phyloP scores from a whole-genome alignment of 2,113 vertebrate species.

The Oreocharis arfaki region DNA sequence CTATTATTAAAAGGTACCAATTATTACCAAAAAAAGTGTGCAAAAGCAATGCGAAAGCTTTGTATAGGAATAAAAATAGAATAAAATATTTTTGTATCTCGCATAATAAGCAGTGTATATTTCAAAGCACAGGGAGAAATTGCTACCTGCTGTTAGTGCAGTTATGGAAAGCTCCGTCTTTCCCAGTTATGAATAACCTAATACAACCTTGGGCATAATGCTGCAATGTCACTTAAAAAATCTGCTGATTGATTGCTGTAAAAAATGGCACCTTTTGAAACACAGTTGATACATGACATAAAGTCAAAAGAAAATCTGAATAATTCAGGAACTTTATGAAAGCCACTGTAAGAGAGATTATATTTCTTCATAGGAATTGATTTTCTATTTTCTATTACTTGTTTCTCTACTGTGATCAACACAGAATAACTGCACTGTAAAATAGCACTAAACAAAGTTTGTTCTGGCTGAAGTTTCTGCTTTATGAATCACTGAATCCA shows the following conservation, averaged over 20 bases:
- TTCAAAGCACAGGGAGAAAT: not conserved
- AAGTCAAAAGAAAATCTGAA: not conserved
- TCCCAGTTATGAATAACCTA: not conserved
- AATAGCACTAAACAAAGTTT: not conserved
- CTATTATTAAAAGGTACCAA: not conserved
- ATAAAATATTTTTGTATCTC: not conserved
- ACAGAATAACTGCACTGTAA: not conserved
- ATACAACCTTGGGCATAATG: not conserved
- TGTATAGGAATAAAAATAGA: not conserved
- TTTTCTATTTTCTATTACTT: not conserved
- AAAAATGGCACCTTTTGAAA: not conserved
- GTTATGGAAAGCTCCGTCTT: not conserved
- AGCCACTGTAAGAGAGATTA: not conserved
- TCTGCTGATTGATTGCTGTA: not conserved
- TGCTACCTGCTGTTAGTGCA: not conserved
- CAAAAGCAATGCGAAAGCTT: not conserved
- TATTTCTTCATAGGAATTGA: not conserved
- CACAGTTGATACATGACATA: not conserved
- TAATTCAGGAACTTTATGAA: not conserved
- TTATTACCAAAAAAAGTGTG: not conserved
- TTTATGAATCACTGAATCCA: constrained; percentile 33
- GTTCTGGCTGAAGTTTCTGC: not conserved
- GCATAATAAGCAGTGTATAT: not conserved
- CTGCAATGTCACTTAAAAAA: not conserved
- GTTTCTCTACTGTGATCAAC: not conserved